Percentiles rank a stretch among this genome's conserved stretches.
phyloP scores from a whole-genome alignment of 2,797 vertebrate genomes.

The Premnoplex brunnescens region DNA sequence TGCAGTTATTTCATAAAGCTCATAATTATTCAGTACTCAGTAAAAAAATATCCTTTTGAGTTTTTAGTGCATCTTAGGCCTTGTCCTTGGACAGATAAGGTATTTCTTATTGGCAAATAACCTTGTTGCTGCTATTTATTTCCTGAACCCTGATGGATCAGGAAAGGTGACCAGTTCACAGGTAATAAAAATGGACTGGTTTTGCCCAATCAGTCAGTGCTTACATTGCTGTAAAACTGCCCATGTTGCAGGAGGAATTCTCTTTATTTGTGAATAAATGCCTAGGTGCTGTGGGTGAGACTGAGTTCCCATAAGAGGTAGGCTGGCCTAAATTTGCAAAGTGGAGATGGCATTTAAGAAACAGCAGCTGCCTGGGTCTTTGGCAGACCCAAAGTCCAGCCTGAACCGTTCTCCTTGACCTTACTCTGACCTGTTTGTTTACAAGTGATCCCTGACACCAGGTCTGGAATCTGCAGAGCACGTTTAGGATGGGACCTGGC shows the following conservation, averaged over 20 bases:
- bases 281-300: rapidly evolving
- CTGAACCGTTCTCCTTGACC: neutral
- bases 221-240: neutral
- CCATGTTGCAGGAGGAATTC: neutral
- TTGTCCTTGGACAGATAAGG: neutral
- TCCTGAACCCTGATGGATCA: neutral
- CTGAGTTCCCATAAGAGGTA: rapidly evolving
- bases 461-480: neutral
- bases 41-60: neutral
- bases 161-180: neutral
- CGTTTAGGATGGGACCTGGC: neutral
- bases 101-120: neutral
- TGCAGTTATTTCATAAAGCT: neutral
- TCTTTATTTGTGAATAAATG: neutral
- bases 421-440: neutral
- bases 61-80: neutral
- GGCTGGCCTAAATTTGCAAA: neutral
- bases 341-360: neutral
- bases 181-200: neutral
- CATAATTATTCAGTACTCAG: neutral
- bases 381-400: neutral
- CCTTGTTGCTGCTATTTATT: neutral
- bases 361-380: neutral
- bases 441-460: neutral
- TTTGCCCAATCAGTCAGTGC: rapidly evolving